Conservation (phyloP, 2,888 invertebrate species). For the Gortyna flavago region DNA sequence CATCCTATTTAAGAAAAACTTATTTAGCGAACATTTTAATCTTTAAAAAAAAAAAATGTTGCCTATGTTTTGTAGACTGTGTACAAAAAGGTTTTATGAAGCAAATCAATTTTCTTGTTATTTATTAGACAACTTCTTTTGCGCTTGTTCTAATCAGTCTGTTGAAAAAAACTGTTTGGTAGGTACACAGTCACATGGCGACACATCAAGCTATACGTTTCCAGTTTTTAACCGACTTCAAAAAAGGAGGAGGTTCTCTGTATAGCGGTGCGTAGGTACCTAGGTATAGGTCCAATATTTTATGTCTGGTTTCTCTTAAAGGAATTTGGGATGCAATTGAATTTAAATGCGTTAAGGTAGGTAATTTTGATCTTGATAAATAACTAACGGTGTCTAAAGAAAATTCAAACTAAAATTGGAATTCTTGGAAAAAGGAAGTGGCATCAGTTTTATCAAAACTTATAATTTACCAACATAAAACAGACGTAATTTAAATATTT, state of each 20-base stretch:
- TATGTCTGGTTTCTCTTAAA: background rate
- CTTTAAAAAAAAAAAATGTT: slow-evolving; percentile 1
- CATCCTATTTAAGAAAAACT: slow-evolving; percentile 56
- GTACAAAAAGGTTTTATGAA: slow-evolving; percentile 50
- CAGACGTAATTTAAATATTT: slow-evolving; percentile 47
- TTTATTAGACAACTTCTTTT: slow-evolving; percentile 42
- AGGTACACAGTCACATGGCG: background rate
- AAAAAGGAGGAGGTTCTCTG: too few relatives aligned
- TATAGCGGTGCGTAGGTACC: background rate
- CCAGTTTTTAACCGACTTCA: too few relatives aligned
- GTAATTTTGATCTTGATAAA: background rate
- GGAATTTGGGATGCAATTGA: background rate
- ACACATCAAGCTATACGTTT: too few relatives aligned
- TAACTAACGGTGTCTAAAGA: background rate
- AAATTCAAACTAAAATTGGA: background rate
- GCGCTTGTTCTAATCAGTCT: slow-evolving; percentile 14
- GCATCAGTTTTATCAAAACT: slow-evolving; percentile 4
- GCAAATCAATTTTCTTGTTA: slow-evolving; percentile 42
- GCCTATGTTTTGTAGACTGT: slow-evolving; percentile 30
- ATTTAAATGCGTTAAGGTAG: background rate
- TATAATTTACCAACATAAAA: slow-evolving; percentile 13
- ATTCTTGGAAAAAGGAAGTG: slow-evolving; percentile 10
- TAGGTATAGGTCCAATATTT: background rate
- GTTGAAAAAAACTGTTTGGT: slow-evolving; percentile 17
- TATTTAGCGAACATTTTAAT: slow-evolving; percentile 36